Percentiles rank a stretch among this genome's conserved stretches.
Evolutionary conservation across 2,888 invertebrate genomes (phyloP).

Genomic region (Rugalucina vietnamica): DNA sequence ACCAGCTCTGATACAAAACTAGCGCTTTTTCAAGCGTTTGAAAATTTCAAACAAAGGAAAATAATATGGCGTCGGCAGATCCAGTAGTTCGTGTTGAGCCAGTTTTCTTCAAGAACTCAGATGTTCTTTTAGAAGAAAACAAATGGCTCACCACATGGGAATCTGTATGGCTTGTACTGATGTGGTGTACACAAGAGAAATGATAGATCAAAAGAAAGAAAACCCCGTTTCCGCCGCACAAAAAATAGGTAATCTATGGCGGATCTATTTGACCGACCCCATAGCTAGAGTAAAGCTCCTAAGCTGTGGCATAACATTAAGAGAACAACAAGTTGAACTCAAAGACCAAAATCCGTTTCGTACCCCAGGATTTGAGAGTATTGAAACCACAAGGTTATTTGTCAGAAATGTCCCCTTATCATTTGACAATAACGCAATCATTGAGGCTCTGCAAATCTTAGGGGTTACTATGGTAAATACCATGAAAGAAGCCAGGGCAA

Average conservation of each 20-base stretch:
- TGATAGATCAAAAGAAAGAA: too few species aligned
- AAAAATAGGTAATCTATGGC: background rate
- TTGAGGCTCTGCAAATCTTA: background rate
- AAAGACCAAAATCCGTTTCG: background rate
- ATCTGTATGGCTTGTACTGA: too few species aligned
- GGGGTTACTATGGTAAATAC: background rate
- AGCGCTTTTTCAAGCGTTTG: too few species aligned
- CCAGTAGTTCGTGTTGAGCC: too few species aligned
- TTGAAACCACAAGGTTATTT: background rate
- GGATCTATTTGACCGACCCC: background rate
- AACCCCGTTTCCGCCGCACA: too few species aligned
- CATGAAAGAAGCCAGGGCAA: background rate
- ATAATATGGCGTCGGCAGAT: too few species aligned
- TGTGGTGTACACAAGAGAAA: too few species aligned
- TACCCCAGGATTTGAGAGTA: background rate
- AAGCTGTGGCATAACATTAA: background rate
- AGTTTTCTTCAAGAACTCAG: too few species aligned
- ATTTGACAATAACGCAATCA: background rate
- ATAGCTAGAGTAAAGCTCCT: background rate
- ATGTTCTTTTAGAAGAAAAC: too few species aligned
- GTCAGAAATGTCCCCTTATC: background rate
- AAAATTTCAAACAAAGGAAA: too few species aligned
- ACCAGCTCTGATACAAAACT: too few species aligned
- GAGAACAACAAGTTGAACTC: background rate
- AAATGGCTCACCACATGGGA: too few species aligned